These are phyloP conservation scores for Catharus fuscescens DNA, from an alignment of 2,113 vertebrate species.

Conservation along the genomic window DNA sequence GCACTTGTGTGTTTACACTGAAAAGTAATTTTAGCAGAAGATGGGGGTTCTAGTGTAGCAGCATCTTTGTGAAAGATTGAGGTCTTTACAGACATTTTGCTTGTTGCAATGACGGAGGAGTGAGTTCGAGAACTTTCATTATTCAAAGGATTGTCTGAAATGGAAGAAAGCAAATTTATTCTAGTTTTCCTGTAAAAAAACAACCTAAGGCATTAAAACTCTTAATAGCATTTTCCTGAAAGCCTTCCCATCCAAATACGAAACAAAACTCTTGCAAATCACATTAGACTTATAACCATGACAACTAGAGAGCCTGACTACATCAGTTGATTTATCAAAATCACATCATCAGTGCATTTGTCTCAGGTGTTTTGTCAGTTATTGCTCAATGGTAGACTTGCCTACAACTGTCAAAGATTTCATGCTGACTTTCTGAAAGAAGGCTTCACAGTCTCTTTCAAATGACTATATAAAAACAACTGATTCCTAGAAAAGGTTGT, in stretches of 20 bases:
- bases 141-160: conserved; percentile 91
- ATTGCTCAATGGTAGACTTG: not conserved
- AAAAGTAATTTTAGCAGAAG: conserved; percentile 89
- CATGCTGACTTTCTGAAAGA: not conserved
- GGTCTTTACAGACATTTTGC: conserved; percentile 88
- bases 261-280: not conserved
- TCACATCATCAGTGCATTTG: not conserved
- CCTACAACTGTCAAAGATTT: not conserved
- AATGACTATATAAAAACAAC: not conserved
- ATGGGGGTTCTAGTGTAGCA: conserved; percentile 85
- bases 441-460: not conserved
- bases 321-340: not conserved
- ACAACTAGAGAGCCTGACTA: not conserved
- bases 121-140: conserved; percentile 92
- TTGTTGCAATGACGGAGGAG: conserved; percentile 88
- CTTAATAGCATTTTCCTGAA: not conserved
- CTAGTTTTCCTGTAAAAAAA: not conserved
- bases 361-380: not conserved
- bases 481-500: not conserved
- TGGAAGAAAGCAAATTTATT: conserved; percentile 46
- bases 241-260: not conserved
- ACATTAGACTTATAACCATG: not conserved
- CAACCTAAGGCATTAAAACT: not conserved
- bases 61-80: conserved; percentile 90
- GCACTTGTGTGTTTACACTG: conserved; percentile 92